Percentiles rank a stretch among this genome's conserved stretches.
phyloP scores from a whole-genome alignment of 2,113 vertebrate species.

The Lamprologus lemairii region DNA sequence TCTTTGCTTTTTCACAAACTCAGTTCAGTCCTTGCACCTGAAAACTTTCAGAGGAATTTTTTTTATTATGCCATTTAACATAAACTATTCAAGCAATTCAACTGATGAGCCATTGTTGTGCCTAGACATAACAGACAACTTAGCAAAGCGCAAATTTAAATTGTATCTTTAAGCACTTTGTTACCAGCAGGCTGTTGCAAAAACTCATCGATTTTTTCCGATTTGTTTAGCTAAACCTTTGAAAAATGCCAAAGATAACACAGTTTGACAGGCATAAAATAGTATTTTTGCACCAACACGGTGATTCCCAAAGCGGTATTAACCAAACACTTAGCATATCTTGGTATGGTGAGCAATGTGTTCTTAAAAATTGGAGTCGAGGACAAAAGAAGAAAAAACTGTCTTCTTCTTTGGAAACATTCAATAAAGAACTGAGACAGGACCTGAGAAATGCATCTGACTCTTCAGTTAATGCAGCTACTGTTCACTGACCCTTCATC shows the following conservation, averaged over 20 bases:
- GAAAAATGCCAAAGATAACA: not conserved
- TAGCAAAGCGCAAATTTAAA: not conserved
- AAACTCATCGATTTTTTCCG: not conserved
- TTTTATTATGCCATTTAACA: not conserved
- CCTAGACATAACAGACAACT: not conserved
- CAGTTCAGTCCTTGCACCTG: not conserved
- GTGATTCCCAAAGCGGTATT: not conserved
- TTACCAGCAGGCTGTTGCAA: not conserved
- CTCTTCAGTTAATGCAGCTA: not conserved
- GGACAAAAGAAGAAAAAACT: not conserved
- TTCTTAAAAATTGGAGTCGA: not conserved
- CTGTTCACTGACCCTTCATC: not conserved
- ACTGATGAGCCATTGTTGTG: not conserved
- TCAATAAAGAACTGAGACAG: not conserved
- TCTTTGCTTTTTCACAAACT: not conserved
- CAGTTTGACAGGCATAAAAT: not conserved
- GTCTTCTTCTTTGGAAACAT: not conserved
- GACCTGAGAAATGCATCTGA: not conserved
- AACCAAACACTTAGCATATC: not conserved
- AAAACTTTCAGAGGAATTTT: not conserved
- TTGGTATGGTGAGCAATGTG: not conserved
- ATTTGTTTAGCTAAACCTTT: not conserved
- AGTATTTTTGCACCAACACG: not conserved
- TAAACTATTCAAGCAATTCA: not conserved
- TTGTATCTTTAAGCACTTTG: not conserved